Evolutionary conservation across 2,888 invertebrate species (phyloP).

Genomic region (Drosophila picticornis): DNA sequence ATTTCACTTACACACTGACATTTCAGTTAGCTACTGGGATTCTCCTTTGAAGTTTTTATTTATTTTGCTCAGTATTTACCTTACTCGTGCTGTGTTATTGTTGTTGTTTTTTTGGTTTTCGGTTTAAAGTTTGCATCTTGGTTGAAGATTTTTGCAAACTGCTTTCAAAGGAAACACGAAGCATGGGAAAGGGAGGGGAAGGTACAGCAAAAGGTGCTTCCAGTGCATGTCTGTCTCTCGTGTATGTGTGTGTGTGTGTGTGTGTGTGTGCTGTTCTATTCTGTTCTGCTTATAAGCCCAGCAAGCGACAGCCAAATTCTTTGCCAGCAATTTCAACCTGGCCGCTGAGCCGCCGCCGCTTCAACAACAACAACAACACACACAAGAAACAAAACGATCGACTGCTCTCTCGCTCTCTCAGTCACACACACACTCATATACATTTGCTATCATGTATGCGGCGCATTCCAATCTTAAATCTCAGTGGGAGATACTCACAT

Average conservation of each 20-base stretch:
- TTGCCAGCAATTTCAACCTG: slow-evolving; percentile 67
- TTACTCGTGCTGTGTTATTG: slow-evolving; percentile 44
- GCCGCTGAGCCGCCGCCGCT: slow-evolving; percentile 50
- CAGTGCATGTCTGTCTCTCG: slow-evolving; percentile 15
- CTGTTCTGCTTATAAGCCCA: slow-evolving; percentile 54
- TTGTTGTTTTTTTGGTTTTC: slow-evolving; percentile 27
- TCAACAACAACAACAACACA: slow-evolving; percentile 29
- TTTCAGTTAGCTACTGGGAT: slow-evolving; percentile 81
- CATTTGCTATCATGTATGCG: slow-evolving; percentile 66
- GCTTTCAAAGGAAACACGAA: slow-evolving; percentile 21
- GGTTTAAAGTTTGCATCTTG: slow-evolving; percentile 34
- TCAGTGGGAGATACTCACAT: slow-evolving; percentile 70
- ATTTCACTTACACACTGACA: slow-evolving; percentile 72
- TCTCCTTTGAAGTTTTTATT: slow-evolving; percentile 75
- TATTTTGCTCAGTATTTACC: slow-evolving; percentile 70
- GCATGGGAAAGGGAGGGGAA: slow-evolving; percentile 4
- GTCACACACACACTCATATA: slow-evolving; percentile 12
- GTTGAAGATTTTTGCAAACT: slow-evolving; percentile 52
- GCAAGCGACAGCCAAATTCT: slow-evolving; percentile 61
- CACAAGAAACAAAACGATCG: slow-evolving; percentile 59
- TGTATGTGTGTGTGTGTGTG: slow-evolving; percentile 26
- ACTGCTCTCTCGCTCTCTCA: slow-evolving; percentile 41
- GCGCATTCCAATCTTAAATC: slow-evolving; percentile 82
- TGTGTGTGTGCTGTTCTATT: slow-evolving; percentile 51
- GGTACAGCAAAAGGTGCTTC: slow-evolving; percentile 36